Conservation (phyloP, 2,888 invertebrate species). For the Myopa tessellatipennis region DNA sequence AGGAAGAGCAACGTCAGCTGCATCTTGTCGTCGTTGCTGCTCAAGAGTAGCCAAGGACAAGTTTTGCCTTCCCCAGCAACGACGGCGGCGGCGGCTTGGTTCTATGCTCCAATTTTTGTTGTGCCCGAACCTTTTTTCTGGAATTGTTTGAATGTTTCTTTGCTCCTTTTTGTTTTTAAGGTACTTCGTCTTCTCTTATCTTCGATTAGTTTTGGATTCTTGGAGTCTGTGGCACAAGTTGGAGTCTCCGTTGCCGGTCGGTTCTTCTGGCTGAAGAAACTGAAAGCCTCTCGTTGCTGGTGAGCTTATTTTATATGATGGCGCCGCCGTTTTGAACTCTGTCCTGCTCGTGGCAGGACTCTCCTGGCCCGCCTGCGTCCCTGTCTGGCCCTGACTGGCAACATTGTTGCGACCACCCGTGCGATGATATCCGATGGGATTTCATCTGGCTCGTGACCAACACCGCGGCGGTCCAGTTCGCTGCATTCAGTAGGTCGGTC, state of each 20-base stretch:
- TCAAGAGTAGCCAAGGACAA: conserved; percentile 1
- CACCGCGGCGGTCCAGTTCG: background rate
- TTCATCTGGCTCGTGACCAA: conserved; percentile 17
- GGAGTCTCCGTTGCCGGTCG: conserved; percentile 45
- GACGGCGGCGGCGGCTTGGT: background rate
- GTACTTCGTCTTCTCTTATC: conserved; percentile 22
- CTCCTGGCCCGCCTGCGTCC: background rate
- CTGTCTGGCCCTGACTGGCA: background rate
- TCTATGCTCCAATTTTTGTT: conserved; percentile 12
- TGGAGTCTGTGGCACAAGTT: conserved; percentile 37
- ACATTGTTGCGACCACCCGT: conserved; percentile 33
- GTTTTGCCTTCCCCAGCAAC: background rate
- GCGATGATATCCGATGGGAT: conserved; percentile 23
- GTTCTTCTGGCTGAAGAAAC: conserved; percentile 55
- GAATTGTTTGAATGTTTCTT: background rate
- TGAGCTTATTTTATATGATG: conserved; percentile 59
- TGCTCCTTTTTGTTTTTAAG: conserved; percentile 9
- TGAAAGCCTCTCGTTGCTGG: conserved; percentile 58
- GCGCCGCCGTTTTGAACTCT: conserved; percentile 15
- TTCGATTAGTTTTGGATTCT: background rate
- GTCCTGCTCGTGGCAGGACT: conserved; percentile 5
- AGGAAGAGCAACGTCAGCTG: conserved; percentile 61
- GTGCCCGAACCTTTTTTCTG: conserved; percentile 16
- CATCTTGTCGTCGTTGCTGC: conserved; percentile 41
- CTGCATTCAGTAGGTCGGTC: background rate